A percentile compares a stretch with the other conserved stretches of the same genome.
These are phyloP conservation scores for Passerina amoena DNA, from an alignment of 2,113 vertebrate genomes.

Conservation along the genomic window DNA sequence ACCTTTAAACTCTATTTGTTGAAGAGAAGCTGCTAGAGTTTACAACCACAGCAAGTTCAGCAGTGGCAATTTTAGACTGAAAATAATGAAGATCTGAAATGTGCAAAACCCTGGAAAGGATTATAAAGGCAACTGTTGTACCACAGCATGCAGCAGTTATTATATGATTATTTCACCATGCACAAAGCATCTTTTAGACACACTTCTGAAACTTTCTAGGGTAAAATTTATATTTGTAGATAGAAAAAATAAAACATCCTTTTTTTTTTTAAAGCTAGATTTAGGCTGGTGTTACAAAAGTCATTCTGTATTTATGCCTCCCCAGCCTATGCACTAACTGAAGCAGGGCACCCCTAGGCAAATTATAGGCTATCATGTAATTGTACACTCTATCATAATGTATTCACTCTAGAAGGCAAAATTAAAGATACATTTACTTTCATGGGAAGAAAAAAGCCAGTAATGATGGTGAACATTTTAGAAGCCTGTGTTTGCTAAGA, in stretches of 20 bases:
- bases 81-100: background rate
- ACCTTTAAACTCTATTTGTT: background rate
- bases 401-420: conserved; percentile 8
- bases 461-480: conserved; percentile 22
- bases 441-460: conserved; percentile 4
- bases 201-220: background rate
- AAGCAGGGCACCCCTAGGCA: background rate
- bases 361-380: conserved; percentile 15
- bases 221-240: background rate
- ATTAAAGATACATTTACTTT: conserved; percentile 39
- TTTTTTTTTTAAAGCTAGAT: background rate
- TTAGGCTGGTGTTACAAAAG: background rate
- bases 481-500: conserved; percentile 1
- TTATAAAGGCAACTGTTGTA: background rate
- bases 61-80: background rate
- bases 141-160: background rate
- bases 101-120: background rate
- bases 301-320: background rate
- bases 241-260: background rate
- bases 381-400: background rate
- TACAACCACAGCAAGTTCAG: background rate
- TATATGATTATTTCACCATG: background rate
- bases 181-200: background rate
- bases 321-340: background rate
- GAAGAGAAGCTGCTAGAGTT: background rate